A percentile compares a stretch with the other conserved stretches of the same genome.
Conservation (phyloP, 2,888 invertebrate genomes). For the Dolichopus griseipennis region DNA sequence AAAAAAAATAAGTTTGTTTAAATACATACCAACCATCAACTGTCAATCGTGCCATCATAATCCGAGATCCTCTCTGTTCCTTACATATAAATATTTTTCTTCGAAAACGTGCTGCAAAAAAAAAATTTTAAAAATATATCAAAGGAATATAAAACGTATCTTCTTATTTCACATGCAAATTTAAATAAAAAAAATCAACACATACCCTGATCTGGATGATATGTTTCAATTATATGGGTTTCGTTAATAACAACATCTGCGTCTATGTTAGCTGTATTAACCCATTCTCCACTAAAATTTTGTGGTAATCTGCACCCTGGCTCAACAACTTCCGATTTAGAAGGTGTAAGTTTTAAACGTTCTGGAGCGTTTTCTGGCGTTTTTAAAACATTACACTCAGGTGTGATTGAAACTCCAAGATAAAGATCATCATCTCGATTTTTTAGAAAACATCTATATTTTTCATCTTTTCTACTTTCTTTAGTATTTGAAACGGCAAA, state of each 20-base stretch:
- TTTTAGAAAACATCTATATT: constrained; percentile 86
- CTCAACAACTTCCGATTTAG: constrained; percentile 80
- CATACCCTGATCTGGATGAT: constrained; percentile 71
- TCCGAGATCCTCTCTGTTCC: constrained; percentile 80
- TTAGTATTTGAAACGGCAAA: constrained; percentile 97
- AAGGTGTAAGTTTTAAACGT: constrained; percentile 75
- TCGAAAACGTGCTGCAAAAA: constrained; percentile 64
- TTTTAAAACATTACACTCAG: constrained; percentile 85
- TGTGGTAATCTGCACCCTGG: constrained; percentile 88
- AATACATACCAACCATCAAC: constrained; percentile 64
- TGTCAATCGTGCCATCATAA: constrained; percentile 93
- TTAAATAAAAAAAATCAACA: background rate
- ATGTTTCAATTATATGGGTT: constrained; percentile 93
- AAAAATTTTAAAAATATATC: no score
- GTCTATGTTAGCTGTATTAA: constrained; percentile 94
- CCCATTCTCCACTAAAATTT: constrained; percentile 92
- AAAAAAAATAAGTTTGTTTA: constrained; percentile 15
- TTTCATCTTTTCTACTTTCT: constrained; percentile 89
- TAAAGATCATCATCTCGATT: constrained; percentile 90
- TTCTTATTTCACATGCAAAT: background rate
- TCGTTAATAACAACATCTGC: constrained; percentile 90
- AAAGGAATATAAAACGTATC: no score
- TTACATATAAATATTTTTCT: constrained; percentile 89
- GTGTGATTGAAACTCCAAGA: constrained; percentile 85
- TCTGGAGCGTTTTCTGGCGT: constrained; percentile 91